A percentile compares a stretch with the other conserved stretches of the same genome.
phyloP scores from a whole-genome alignment of 2,797 vertebrate species.

The Crenuchus spilurus region DNA sequence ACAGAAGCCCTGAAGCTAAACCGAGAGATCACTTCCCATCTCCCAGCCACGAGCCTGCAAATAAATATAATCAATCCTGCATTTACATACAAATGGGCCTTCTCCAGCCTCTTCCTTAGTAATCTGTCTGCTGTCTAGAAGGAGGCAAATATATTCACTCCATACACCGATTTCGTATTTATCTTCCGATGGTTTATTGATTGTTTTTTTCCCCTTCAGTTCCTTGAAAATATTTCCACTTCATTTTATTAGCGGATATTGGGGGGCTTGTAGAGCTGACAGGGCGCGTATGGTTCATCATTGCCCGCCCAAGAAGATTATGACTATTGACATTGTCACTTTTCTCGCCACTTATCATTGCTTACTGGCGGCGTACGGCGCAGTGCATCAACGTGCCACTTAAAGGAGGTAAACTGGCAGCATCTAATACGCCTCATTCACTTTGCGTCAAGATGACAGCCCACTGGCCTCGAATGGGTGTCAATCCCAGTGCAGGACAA shows the following conservation, averaged over 20 bases:
- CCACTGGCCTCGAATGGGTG: constrained; percentile 71
- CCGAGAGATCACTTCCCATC: constrained; percentile 9
- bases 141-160: constrained; percentile 73
- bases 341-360: constrained; percentile 82
- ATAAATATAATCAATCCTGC: constrained; percentile 84
- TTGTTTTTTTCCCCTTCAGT: constrained; percentile 69
- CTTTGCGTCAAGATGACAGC: constrained; percentile 86
- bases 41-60: constrained; percentile 64
- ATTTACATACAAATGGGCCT: constrained; percentile 85
- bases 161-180: constrained; percentile 76
- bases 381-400: constrained; percentile 63
- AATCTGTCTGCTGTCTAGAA: constrained; percentile 69
- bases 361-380: constrained; percentile 72
- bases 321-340: constrained; percentile 89
- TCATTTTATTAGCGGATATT: constrained; percentile 81
- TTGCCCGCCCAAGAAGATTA: constrained; percentile 82
- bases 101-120: constrained; percentile 69
- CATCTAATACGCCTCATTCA: constrained; percentile 86
- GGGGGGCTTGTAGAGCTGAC: constrained; percentile 75
- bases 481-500: constrained; percentile 60
- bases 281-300: constrained; percentile 81
- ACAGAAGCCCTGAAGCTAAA: constrained; percentile 16
- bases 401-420: constrained; percentile 75
- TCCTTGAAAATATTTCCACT: constrained; percentile 61
- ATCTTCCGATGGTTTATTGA: constrained; percentile 80